phyloP scores from a whole-genome alignment of 2,888 invertebrate species.

The Dasysyrphus tricinctus region DNA sequence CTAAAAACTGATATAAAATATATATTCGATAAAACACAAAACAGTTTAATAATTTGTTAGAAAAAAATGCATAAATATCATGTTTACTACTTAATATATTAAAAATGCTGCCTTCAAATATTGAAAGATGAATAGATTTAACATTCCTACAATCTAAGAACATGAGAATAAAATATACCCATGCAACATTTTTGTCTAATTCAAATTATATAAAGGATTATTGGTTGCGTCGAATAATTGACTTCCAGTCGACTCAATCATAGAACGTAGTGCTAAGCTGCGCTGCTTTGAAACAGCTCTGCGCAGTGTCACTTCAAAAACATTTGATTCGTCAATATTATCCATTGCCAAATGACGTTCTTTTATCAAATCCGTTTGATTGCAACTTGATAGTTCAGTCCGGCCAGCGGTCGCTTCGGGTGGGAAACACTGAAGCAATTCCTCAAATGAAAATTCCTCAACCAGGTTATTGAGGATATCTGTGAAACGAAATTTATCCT shows the following conservation, averaged over 20 bases:
- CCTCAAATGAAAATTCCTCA: constrained; percentile 81
- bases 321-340: constrained; percentile 82
- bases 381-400: constrained; percentile 73
- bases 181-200: constrained; percentile 36
- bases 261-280: constrained; percentile 86
- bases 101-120: constrained; percentile 52
- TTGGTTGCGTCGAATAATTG: constrained; percentile 84
- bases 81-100: background rate
- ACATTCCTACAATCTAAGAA: constrained; percentile 36
- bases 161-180: background rate
- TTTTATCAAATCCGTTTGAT: constrained; percentile 59
- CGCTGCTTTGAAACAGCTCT: constrained; percentile 85
- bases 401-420: constrained; percentile 81
- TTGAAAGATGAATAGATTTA: constrained; percentile 40
- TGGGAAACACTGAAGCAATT: constrained; percentile 82
- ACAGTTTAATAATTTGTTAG: constrained; percentile 30
- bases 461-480: constrained; percentile 82
- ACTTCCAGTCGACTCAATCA: constrained; percentile 86
- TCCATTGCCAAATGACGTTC: constrained; percentile 79
- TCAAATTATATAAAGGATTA: constrained; percentile 82
- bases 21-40: constrained; percentile 32
- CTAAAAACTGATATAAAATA: constrained; percentile 36
- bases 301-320: constrained; percentile 81
- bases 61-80: constrained; percentile 11
- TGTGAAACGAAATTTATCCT: constrained; percentile 50